These are phyloP conservation scores for Pseudachorutes palmiensis DNA, from an alignment of 1,140 invertebrate genomes.

Conservation along the genomic window DNA sequence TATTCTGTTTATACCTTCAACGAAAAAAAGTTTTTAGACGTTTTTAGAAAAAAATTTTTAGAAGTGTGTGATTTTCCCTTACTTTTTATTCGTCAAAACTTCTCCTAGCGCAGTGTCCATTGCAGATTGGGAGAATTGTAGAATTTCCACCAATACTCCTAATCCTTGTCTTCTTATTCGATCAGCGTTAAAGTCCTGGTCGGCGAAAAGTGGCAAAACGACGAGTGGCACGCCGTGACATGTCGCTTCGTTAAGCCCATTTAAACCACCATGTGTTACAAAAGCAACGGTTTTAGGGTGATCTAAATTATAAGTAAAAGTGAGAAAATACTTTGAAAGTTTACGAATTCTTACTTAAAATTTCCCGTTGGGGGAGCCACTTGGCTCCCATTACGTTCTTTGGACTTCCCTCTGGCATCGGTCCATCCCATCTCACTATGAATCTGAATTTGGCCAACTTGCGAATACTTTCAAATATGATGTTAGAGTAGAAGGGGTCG, in stretches of 20 bases:
- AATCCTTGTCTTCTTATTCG: constrained; percentile 22
- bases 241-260: constrained; percentile 29
- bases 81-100: constrained; percentile 33
- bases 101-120: constrained; percentile 23
- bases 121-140: constrained; percentile 16
- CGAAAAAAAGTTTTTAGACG: neutral
- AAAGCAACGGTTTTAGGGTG: constrained; percentile 33
- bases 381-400: constrained; percentile 19
- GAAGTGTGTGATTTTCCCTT: constrained; percentile 12
- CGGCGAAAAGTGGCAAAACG: constrained; percentile 33
- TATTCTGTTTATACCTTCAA: constrained; percentile 42
- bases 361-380: constrained; percentile 34
- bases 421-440: constrained; percentile 17
- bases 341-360: constrained; percentile 25
- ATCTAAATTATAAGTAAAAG: constrained; percentile 20
- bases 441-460: constrained; percentile 12
- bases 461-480: constrained; percentile 19
- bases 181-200: constrained; percentile 28
- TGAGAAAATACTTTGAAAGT: too few species aligned
- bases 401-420: constrained; percentile 15
- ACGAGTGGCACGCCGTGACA: constrained; percentile 32
- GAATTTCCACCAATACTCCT: constrained; percentile 30
- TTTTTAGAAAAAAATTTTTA: neutral
- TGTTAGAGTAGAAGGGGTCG: neutral
- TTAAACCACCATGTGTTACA: constrained; percentile 36